Conservation (phyloP, 2,888 invertebrate genomes). For the Rotaria macrura region DNA sequence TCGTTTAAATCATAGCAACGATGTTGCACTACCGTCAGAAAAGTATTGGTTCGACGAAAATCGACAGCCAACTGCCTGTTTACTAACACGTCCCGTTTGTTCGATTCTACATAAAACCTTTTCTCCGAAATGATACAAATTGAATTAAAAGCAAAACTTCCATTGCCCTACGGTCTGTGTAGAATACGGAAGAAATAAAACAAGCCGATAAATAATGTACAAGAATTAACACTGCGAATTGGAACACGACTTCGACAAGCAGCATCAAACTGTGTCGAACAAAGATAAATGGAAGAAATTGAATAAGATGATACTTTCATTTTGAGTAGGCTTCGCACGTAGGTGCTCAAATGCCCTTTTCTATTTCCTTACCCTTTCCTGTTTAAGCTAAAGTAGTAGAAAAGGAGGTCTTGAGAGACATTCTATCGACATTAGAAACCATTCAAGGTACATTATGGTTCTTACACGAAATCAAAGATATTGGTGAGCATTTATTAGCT, state of each 20-base stretch:
- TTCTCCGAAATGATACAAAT: too few species aligned
- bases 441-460: slow-evolving; percentile 39
- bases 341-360: neutral
- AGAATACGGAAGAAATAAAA: too few species aligned
- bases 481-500: too few species aligned
- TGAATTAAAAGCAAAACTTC: slow-evolving; percentile 5
- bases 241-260: slow-evolving; percentile 36
- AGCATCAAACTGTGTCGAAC: slow-evolving; percentile 38
- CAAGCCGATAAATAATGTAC: too few species aligned
- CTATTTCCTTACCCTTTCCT: too few species aligned
- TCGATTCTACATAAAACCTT: too few species aligned
- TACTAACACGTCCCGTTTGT: too few species aligned
- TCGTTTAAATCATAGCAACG: neutral
- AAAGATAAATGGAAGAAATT: slow-evolving; percentile 39
- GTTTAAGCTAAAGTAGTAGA: slow-evolving; percentile 39
- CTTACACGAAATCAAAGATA: slow-evolving; percentile 36
- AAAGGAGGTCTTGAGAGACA: slow-evolving; percentile 39
- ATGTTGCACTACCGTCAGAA: too few species aligned
- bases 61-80: too few species aligned
- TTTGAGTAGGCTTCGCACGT: slow-evolving; percentile 37
- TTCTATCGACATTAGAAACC: slow-evolving; percentile 38
- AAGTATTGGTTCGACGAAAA: too few species aligned
- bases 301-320: slow-evolving; percentile 38
- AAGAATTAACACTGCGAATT: too few species aligned
- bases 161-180: too few species aligned